Percentiles rank a stretch among this genome's conserved stretches.
phyloP scores from a whole-genome alignment of 2,113 vertebrate species.

The Lamprotornis superbus region DNA sequence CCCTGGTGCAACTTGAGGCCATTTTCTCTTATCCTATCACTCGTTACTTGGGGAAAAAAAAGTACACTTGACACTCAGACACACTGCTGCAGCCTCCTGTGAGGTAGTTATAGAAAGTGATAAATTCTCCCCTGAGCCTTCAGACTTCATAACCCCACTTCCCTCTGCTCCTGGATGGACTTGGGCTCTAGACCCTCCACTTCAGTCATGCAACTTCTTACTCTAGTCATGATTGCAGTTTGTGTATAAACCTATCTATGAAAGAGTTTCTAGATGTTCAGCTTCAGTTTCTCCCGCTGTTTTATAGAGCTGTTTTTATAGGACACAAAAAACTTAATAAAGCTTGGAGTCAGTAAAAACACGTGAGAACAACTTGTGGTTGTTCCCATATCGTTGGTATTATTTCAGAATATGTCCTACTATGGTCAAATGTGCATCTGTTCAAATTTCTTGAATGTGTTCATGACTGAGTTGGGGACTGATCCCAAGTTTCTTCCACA shows the following conservation, averaged over 20 bases:
- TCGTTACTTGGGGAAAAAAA: neutral
- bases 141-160: neutral
- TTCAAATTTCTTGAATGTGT: neutral
- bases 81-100: neutral
- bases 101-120: neutral
- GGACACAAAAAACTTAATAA: neutral
- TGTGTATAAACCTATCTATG: too few species aligned
- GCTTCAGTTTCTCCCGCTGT: neutral
- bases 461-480: accelerated
- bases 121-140: neutral
- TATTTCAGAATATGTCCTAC: neutral
- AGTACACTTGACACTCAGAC: neutral
- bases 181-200: neutral
- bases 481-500: neutral
- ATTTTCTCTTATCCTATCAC: neutral
- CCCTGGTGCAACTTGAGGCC: neutral
- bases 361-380: neutral
- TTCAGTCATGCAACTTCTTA: neutral
- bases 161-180: neutral
- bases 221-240: neutral
- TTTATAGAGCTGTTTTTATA: neutral
- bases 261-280: neutral
- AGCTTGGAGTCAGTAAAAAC: neutral
- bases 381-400: neutral
- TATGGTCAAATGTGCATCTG: neutral